Evolutionary conservation across 2,888 invertebrate genomes (phyloP), one percentile per base, ranked within the genome.

Genomic region (Euphydryas editha): DNA sequence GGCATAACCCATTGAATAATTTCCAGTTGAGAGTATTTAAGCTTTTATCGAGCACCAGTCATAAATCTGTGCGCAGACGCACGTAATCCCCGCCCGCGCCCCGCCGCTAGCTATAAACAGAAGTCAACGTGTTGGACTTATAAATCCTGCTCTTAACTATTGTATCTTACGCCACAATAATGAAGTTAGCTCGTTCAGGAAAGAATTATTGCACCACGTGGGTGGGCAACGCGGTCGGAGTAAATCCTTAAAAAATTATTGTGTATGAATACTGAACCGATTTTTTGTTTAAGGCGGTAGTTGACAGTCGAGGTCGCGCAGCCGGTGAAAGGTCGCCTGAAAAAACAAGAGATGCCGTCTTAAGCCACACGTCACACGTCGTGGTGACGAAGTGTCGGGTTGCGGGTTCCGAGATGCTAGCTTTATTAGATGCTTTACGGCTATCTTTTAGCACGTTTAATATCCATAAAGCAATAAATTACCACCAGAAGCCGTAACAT

Each of bases 81-180:
- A 86, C 80, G 81, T 89, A 88, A 89, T 88, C 90, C 87, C 86
- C 87, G 85, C 87, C 89, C 88, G 86, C 88, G 83, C 84, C 83
- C 85, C 85, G 85, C 89, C 86, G 82, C 85, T 82, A 84, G 89
- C 90, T 90, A 92, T 91, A 92, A 92, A 92, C 92, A 92, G 92
- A 90, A 92, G 92, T 92, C 92, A 91, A 90, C 92, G 91, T 92
- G 92, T 92, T 87, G 86, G 88, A 88, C 90, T 89, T 90, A 92
- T 92, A 92, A 92, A 92, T 92, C 91, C 89, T 91, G 87, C 81
- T 90, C 92, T 92, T 92, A 92, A 91, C 92, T 91, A 92, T 92
- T 92, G 92, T 92, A 92, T 91, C 91, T 90, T 88, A 86, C 84
- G 87, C 90, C 91, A 92, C 91, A 92, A 92, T 92, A 92, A 92